A percentile compares a stretch with the other conserved stretches of the same genome.
These are phyloP conservation scores for Luidia sarsii DNA, from an alignment of 53 echinoderm and acorn worm genomes.

Conservation along the genomic window DNA sequence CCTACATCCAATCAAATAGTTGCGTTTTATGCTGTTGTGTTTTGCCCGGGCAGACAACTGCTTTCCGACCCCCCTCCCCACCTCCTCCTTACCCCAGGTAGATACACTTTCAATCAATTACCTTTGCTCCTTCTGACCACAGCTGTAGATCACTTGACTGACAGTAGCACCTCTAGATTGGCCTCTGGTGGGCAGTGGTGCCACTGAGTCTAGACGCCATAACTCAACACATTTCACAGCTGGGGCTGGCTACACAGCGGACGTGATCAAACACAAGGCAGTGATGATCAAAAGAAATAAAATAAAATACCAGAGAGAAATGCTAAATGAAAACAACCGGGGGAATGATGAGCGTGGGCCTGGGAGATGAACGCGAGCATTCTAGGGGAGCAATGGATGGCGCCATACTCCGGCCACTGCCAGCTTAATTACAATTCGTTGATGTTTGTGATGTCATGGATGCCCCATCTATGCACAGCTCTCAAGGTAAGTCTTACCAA, in stretches of 20 bases:
- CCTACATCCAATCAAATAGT: too few relatives aligned
- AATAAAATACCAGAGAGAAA: conserved; percentile 17
- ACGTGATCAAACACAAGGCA: conserved; percentile 35
- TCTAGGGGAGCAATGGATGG: not conserved
- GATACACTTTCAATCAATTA: conserved; percentile 58
- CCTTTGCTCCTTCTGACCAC: conserved; percentile 45
- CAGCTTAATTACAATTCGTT: conserved; percentile 37
- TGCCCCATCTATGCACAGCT: conserved; percentile 11
- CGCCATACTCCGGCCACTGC: not conserved
- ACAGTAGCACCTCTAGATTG: conserved; percentile 55
- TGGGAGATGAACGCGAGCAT: not conserved
- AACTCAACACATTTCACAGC: conserved; percentile 96
- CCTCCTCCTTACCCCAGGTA: conserved; percentile 39
- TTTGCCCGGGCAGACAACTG: not conserved
- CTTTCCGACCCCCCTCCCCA: not conserved
- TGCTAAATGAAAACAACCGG: conserved; percentile 15
- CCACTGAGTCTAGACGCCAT: conserved; percentile 87
- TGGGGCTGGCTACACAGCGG: conserved; percentile 47
- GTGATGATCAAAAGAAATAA: conserved; percentile 19
- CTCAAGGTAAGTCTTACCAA: conserved; percentile 46
- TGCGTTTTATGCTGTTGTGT: too few relatives aligned
- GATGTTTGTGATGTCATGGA: conserved; percentile 46
- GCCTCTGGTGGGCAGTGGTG: conserved; percentile 77
- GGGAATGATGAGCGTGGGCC: not conserved
- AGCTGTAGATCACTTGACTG: conserved; percentile 47